A percentile compares a stretch with the other conserved stretches of the same genome.
Conservation (phyloP, 2,888 invertebrate genomes). For the Drosophila anomalata region DNA sequence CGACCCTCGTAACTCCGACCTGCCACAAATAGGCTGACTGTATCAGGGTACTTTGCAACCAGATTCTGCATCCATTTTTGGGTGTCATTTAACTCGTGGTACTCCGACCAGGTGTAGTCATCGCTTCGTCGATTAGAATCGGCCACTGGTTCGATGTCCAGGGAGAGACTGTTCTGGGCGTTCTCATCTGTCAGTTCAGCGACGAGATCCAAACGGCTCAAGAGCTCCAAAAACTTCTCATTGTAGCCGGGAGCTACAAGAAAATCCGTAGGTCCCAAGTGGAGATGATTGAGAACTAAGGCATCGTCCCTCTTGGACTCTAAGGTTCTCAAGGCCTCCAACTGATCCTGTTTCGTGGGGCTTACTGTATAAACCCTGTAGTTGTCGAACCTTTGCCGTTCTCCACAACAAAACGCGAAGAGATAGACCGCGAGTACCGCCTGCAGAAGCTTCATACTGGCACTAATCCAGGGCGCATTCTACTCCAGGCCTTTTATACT, state of each 20-base stretch:
- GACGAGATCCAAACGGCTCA: constrained; percentile 78
- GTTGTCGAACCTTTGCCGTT: constrained; percentile 84
- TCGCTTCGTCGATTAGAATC: constrained; percentile 55
- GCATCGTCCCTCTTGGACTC: constrained; percentile 77
- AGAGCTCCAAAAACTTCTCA: constrained; percentile 48
- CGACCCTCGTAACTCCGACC: constrained; percentile 86
- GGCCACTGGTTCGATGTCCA: constrained; percentile 55
- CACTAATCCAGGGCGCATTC: constrained; percentile 21
- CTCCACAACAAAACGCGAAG: constrained; percentile 18
- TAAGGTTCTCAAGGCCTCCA: constrained; percentile 84
- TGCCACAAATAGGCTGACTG: constrained; percentile 84
- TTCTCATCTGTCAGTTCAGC: constrained; percentile 83
- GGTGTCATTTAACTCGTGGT: constrained; percentile 83
- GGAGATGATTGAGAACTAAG: constrained; percentile 84
- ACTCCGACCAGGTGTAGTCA: constrained; percentile 75
- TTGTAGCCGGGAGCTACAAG: constrained; percentile 75
- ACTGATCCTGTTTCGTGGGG: constrained; percentile 84
- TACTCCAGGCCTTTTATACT: constrained; percentile 28
- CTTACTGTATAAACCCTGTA: constrained; percentile 86
- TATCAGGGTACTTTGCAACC: constrained; percentile 83
- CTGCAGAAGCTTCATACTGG: constrained; percentile 30
- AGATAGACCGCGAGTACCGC: constrained; percentile 10
- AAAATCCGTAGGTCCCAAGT: constrained; percentile 83
- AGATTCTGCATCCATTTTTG: constrained; percentile 86
- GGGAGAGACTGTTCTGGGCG: constrained; percentile 80